Percentiles rank a stretch among this genome's conserved stretches.
Conservation (phyloP, 1,140 invertebrate genomes). For the Venturia canescens region DNA sequence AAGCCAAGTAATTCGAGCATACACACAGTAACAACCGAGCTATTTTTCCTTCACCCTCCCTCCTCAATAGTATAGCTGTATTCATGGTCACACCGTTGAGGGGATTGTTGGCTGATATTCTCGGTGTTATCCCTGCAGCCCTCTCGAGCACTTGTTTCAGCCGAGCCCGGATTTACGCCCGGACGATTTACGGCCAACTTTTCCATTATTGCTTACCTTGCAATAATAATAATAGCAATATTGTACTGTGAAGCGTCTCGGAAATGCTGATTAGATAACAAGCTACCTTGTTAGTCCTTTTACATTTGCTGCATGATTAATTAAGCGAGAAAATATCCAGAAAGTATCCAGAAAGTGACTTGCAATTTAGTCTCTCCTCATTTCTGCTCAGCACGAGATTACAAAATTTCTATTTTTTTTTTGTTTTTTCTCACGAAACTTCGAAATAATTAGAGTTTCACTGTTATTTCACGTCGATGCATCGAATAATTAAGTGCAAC, state of each 20-base stretch:
- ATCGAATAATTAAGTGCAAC: too few relatives aligned
- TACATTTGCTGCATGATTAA: background rate
- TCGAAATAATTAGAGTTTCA: too few relatives aligned
- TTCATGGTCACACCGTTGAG: background rate
- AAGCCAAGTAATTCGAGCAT: background rate
- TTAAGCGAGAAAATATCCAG: too few relatives aligned
- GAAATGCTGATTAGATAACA: conserved; percentile 28
- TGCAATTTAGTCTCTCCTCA: too few relatives aligned
- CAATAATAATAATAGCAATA: conserved; percentile 9
- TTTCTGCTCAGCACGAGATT: too few relatives aligned
- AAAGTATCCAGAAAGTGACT: too few relatives aligned
- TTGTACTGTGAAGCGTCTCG: background rate
- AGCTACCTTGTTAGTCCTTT: background rate
- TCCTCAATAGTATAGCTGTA: background rate
- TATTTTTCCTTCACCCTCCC: background rate
- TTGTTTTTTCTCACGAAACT: too few relatives aligned
- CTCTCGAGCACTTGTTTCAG: background rate
- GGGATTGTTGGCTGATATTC: background rate
- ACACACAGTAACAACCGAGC: background rate
- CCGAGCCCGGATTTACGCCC: background rate
- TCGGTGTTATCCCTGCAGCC: background rate
- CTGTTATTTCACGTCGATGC: too few relatives aligned
- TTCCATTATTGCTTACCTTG: background rate
- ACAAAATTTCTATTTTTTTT: too few relatives aligned
- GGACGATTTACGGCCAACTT: conserved; percentile 2